Conservation (phyloP, 1,140 invertebrate species). For the Heliconius congener region DNA sequence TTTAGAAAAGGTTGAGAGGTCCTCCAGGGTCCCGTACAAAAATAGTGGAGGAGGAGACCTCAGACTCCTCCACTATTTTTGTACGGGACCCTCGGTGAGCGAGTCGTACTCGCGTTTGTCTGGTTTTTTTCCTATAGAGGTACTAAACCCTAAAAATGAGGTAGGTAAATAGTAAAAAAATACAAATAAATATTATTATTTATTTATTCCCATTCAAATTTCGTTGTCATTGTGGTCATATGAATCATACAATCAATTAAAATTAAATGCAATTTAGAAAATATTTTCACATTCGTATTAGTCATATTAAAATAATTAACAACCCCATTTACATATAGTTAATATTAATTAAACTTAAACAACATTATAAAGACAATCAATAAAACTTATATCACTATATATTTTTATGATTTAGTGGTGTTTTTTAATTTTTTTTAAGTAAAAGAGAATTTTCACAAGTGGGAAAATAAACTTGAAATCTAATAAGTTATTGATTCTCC, state of each 20-base stretch:
- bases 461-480: background rate
- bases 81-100: too few relatives aligned
- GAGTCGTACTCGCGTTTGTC: too few relatives aligned
- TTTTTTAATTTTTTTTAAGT: background rate
- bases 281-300: background rate
- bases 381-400: background rate
- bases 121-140: too few relatives aligned
- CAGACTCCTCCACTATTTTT: too few relatives aligned
- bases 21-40: too few relatives aligned
- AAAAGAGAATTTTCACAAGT: background rate
- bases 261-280: background rate
- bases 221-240: background rate
- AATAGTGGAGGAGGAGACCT: too few relatives aligned
- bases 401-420: too few relatives aligned
- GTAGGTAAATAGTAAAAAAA: background rate
- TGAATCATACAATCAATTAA: background rate
- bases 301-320: background rate
- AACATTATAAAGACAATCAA: background rate
- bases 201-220: slow-evolving; percentile 1
- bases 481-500: background rate
- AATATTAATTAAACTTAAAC: background rate
- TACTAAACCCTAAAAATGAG: background rate
- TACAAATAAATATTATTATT: background rate
- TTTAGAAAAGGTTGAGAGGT: too few relatives aligned
- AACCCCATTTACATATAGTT: slow-evolving; percentile 1